phyloP scores from a whole-genome alignment of 2,888 invertebrate species.

The Glaucopsyche alexis region DNA sequence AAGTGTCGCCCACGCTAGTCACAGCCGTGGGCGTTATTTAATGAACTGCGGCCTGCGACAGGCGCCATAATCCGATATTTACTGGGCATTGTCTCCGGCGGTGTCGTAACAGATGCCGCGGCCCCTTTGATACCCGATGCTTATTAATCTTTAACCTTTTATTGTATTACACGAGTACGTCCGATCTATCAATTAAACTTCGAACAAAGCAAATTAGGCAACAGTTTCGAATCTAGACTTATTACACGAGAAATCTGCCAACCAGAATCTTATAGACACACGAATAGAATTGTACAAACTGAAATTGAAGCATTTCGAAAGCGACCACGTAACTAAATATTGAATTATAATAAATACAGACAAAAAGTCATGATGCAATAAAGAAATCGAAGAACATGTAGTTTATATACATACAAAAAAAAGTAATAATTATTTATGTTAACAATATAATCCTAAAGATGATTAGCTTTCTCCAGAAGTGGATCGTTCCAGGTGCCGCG shows the following conservation, averaged over 20 bases:
- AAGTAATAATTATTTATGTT: not conserved
- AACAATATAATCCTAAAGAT: conserved; percentile 11
- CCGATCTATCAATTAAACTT: conserved; percentile 29
- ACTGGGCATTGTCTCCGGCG: conserved; percentile 53
- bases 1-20: conserved; percentile 46
- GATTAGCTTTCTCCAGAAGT: conserved; percentile 20
- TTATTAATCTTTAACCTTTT: conserved; percentile 42
- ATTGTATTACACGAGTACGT: conserved; percentile 35
- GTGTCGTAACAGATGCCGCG: conserved; percentile 41
- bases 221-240: not conserved
- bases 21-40: conserved; percentile 58
- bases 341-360: not conserved
- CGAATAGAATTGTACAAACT: not conserved
- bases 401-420: conserved; percentile 8
- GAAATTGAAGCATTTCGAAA: not conserved
- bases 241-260: conserved; percentile 8
- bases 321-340: conserved; percentile 1
- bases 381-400: not conserved
- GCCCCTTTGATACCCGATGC: conserved; percentile 44
- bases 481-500: conserved; percentile 19
- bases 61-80: conserved; percentile 55
- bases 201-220: conserved; percentile 23
- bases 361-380: not conserved
- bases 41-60: conserved; percentile 55
- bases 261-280: not conserved